Base-by-base conservation (phyloP, 2,888 invertebrate genomes). In the Eupithecia insigniata region DNA sequence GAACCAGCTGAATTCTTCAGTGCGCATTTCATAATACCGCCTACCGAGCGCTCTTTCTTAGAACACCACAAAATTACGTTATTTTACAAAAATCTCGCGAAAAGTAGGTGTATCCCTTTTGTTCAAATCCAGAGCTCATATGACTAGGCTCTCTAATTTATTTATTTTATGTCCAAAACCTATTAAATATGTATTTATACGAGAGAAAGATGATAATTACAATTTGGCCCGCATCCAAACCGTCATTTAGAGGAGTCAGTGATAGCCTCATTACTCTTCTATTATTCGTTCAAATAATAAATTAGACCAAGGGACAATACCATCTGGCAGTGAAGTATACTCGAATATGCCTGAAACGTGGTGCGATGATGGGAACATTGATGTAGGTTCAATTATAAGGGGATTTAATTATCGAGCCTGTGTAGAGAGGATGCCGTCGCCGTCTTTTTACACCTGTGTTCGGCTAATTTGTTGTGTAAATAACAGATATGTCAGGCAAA, bases 361-460 rank as follows among this genome's bases (percentile, higher is more conserved):
- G 43, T 69, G 36, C 34, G 39, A 55, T 66, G 77, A 82, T 78
- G 55, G 66, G 69, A 43, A 77, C 77, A 80, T 82, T 83, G 82
- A 84, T 81, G 79, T 81, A 72, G 70, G 77, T 80, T 83, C 84
- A 87, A 88, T 88, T 87, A 87, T 78, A 81, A 70, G 65, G 78
- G 82, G 83, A 87, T 89, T 88, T 85, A 86, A 89, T 89, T 88
- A 89, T 84, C 76, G 74, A 80, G 72, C 81, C 82, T 39, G 75
- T 80, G 78, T 78, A 75, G 78, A 75, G 78, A 68, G 80, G 74
- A 4, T 46, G 26, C 28, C 34, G 16, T 22, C n/a, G 22, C 64
- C 62, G 34, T 62, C 64, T 36, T 64, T 64, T 64, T 26, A 64
- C 64, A 64, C 36, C 34, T 77, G 75, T 79, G 78, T 78, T 78